These are phyloP conservation scores for Phymastichus coffea DNA, from an alignment of 1,140 invertebrate genomes.

Conservation along the genomic window DNA sequence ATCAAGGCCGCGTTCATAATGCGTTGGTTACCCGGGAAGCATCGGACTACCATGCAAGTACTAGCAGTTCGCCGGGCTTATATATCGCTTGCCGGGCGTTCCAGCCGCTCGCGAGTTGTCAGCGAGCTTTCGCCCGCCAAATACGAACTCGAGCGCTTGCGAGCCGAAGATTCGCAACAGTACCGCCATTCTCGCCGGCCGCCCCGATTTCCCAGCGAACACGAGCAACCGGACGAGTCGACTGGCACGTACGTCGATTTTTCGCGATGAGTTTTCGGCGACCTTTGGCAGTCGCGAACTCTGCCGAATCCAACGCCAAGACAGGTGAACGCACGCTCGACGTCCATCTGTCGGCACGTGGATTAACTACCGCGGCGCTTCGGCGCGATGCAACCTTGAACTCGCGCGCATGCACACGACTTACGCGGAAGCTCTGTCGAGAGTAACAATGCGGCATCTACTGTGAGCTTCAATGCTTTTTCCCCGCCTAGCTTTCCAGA, in stretches of 20 bases:
- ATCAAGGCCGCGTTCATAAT: conserved; percentile 31
- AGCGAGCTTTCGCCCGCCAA: neutral
- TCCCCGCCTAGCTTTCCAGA: too few species aligned
- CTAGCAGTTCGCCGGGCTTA: conserved; percentile 12
- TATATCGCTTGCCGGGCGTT: conserved; percentile 29
- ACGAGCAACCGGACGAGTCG: too few species aligned
- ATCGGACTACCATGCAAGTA: conserved; percentile 40
- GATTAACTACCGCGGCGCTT: neutral
- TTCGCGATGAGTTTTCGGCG: neutral
- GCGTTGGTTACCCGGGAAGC: conserved; percentile 44
- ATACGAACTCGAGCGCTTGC: neutral
- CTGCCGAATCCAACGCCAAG: neutral
- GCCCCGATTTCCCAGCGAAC: too few species aligned
- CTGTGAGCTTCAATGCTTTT: too few species aligned
- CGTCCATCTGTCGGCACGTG: conserved; percentile 5
- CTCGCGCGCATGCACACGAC: neutral
- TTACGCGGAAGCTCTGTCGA: neutral
- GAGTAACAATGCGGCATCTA: too few species aligned
- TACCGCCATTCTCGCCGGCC: neutral
- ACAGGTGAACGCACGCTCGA: neutral
- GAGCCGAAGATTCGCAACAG: too few species aligned
- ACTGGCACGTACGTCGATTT: neutral
- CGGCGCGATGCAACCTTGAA: conserved; percentile 3
- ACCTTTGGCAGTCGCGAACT: neutral
- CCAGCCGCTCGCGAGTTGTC: conserved; percentile 29